These are phyloP conservation scores for Galendromus occidentalis DNA, from an alignment of 1,140 invertebrate genomes.

Conservation along the genomic window DNA sequence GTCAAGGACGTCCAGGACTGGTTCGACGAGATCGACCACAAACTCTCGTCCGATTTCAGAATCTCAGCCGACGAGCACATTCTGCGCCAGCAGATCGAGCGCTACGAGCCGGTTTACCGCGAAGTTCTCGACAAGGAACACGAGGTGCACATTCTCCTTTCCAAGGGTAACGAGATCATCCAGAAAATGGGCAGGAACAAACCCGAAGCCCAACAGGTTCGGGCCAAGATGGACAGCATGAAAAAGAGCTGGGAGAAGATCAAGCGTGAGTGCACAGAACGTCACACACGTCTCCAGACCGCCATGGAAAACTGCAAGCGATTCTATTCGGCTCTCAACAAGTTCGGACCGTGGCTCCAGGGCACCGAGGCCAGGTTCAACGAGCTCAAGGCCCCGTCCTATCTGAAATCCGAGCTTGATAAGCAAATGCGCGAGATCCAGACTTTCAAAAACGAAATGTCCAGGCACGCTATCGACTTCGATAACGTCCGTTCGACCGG, in stretches of 20 bases:
- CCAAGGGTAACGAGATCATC: conserved; percentile 61
- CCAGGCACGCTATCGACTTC: conserved; percentile 75
- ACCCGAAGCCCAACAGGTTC: conserved; percentile 31
- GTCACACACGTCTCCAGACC: conserved; percentile 61
- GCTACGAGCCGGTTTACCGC: conserved; percentile 68
- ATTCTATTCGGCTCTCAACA: conserved; percentile 59
- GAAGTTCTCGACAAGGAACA: conserved; percentile 73
- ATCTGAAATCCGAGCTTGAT: conserved; percentile 65
- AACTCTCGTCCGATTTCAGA: conserved; percentile 48
- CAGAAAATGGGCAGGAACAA: conserved; percentile 32
- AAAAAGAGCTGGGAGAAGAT: conserved; percentile 72
- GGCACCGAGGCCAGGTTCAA: conserved; percentile 66
- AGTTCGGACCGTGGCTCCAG: conserved; percentile 65
- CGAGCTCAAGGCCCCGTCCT: conserved; percentile 50
- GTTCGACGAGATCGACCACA: conserved; percentile 47
- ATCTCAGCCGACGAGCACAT: conserved; percentile 65
- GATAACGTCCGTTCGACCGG: conserved; percentile 64
- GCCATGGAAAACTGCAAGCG: conserved; percentile 79
- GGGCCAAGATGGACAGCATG: conserved; percentile 57
- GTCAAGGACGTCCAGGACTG: conserved; percentile 68
- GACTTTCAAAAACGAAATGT: conserved; percentile 62
- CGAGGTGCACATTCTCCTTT: conserved; percentile 77
- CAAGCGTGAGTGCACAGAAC: conserved; percentile 57
- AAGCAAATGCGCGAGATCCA: conserved; percentile 68
- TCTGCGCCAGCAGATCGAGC: conserved; percentile 60